Evolutionary conservation across 1,140 invertebrate genomes (phyloP).

Genomic region (Parasteatoda tepidariorum): DNA sequence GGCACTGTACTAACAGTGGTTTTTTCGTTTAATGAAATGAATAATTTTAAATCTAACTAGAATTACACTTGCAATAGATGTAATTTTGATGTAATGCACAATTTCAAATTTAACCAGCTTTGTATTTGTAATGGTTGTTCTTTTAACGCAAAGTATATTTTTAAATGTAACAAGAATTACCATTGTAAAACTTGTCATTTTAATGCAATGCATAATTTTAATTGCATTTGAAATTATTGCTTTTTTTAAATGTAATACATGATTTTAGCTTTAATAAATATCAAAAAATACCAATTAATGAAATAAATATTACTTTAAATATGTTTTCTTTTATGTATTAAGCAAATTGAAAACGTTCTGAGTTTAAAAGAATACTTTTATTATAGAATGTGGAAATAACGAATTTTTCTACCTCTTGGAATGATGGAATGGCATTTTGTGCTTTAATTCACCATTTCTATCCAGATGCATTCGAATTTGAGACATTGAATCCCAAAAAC

Average conservation of each 20-base stretch:
- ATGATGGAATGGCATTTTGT: conserved; percentile 95
- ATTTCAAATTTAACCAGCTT: too few species aligned
- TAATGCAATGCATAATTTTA: too few species aligned
- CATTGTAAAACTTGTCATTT: too few species aligned
- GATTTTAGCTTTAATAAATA: not conserved
- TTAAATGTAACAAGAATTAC: too few species aligned
- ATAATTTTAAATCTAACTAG: too few species aligned
- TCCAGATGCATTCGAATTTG: conserved; percentile 95
- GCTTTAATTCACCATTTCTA: conserved; percentile 95
- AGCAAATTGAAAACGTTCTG: not conserved
- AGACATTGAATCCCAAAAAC: conserved; percentile 84
- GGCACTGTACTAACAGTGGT: too few species aligned
- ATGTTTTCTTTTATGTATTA: not conserved
- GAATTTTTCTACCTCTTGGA: conserved; percentile 97
- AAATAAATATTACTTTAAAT: not conserved
- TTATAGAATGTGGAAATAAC: conserved; percentile 91
- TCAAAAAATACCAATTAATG: too few species aligned
- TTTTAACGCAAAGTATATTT: too few species aligned
- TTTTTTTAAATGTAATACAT: not conserved
- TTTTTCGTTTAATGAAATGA: too few species aligned
- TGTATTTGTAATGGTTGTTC: too few species aligned
- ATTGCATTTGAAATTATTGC: not conserved
- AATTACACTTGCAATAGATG: too few species aligned
- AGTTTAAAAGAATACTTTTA: conserved; percentile 43
- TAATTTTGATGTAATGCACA: too few species aligned